These are phyloP conservation scores for Crambe crambe DNA, from an alignment of 37 sponge, comb jelly and placozoan species.

Conservation along the genomic window DNA sequence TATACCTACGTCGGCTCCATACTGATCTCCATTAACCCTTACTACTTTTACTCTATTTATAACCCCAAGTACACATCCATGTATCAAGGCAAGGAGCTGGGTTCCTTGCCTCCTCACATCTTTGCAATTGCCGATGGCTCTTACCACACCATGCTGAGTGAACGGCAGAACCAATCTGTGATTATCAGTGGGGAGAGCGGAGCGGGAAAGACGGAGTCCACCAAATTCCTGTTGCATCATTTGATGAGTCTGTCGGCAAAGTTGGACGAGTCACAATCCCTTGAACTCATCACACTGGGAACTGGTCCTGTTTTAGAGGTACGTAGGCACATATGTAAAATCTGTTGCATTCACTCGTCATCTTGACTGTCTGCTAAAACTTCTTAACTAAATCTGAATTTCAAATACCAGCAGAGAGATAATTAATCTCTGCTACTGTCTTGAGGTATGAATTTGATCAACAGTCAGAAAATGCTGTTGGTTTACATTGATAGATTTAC, in stretches of 20 bases:
- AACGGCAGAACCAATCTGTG: constrained; percentile 77
- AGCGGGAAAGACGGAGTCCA: constrained; percentile 92
- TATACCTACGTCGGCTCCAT: constrained; percentile 97
- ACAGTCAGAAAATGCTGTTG: too few relatives aligned
- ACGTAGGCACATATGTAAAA: too few relatives aligned
- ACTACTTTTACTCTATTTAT: constrained; percentile 85
- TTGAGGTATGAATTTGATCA: too few relatives aligned
- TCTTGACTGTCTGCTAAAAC: too few relatives aligned
- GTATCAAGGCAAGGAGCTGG: constrained; percentile 69
- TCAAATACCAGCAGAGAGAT: too few relatives aligned
- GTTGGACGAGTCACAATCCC: constrained; percentile 58
- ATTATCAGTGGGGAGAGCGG: constrained; percentile 96
- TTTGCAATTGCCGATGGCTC: constrained; percentile 90
- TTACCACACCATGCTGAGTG: constrained; percentile 77
- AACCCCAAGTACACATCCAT: constrained; percentile 83
- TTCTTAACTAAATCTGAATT: too few relatives aligned
- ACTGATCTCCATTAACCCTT: constrained; percentile 91
- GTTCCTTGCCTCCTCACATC: constrained; percentile 86
- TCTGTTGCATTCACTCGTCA: too few relatives aligned
- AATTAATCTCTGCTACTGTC: constrained; percentile 38
- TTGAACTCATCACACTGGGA: constrained; percentile 86
- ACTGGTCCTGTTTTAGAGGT: constrained; percentile 89
- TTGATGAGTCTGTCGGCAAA: constrained; percentile 86
- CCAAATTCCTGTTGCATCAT: constrained; percentile 89
- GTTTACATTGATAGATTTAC: too few relatives aligned